Percentiles rank a stretch among this genome's conserved stretches.
Conservation (phyloP, 1,140 invertebrate species). For the Pollicipes pollicipes region DNA sequence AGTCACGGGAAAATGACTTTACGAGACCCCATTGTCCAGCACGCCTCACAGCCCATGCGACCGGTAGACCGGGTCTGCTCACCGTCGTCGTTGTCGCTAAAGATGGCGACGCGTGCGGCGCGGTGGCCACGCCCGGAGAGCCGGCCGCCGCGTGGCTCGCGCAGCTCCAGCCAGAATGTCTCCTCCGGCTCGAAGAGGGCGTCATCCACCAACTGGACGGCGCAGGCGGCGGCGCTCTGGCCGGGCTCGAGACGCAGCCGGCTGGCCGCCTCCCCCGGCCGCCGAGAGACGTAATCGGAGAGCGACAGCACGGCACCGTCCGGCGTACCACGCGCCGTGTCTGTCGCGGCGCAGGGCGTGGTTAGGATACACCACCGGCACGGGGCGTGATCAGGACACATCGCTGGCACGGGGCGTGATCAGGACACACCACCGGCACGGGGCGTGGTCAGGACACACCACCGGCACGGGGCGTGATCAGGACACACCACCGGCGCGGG, state of each 20-base stretch:
- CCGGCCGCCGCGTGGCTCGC: slow-evolving; percentile 24
- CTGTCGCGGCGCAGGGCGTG: slow-evolving; percentile 25
- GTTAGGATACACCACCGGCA: no score
- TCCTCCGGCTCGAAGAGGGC: slow-evolving; percentile 28
- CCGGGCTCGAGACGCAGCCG: slow-evolving; percentile 22
- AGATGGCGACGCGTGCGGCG: slow-evolving; percentile 20
- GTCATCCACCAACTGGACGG: slow-evolving; percentile 29
- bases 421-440: no score
- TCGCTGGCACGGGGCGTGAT: no score
- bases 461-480: no score
- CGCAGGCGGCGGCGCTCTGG: slow-evolving; percentile 24
- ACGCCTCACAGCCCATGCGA: no score
- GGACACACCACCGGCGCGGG: no score
- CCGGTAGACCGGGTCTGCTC: slow-evolving; percentile 8
- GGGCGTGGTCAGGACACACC: no score
- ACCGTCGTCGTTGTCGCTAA: slow-evolving; percentile 27
- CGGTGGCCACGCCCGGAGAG: slow-evolving; percentile 21
- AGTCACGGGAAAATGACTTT: no score
- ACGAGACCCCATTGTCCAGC: no score
- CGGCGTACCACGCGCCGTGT: slow-evolving; percentile 24
- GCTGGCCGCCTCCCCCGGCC: slow-evolving; percentile 21
- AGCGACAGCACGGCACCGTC: slow-evolving; percentile 24
- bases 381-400: no score
- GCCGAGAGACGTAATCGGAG: slow-evolving; percentile 28
- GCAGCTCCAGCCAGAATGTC: slow-evolving; percentile 25